Evolutionary conservation across 2,113 vertebrate species (phyloP), one percentile per base, ranked within the genome.

Genomic region (Oreochromis aureus): DNA sequence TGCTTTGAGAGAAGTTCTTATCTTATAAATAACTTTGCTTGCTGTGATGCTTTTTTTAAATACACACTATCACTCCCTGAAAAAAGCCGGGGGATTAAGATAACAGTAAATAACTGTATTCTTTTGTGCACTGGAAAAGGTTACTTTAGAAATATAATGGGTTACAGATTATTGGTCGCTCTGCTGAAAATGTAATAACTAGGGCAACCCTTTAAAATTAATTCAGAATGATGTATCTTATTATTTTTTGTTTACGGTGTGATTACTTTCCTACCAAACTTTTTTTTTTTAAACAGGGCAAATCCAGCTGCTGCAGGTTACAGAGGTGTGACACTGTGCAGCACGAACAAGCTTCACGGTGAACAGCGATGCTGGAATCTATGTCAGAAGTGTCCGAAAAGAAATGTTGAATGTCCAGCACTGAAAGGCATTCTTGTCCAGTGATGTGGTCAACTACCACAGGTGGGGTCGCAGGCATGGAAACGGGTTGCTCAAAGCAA

Each of bases 11-110:
- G 86, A 79, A 89, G 73, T 80, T 83, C 90, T 92, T 92, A 94
- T 92, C 92, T 92, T 84, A 92, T 78, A 95, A 93, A 92, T 92
- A 83, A 92, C 84, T 92, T 76, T 85, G 61, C 86, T 86, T 61
- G 22, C 89, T 87, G 82, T 86, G 89, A 89, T 86, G 89, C 73
- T 69, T 44, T 86, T 87, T 56, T 63, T 63, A 27, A 27, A 53
- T 69, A 18, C 53, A 84, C 56, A 84, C 53, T 89, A 16, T 46
- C 34, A 83, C 22, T n/a, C 10, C 10, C 53, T 82, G 79, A 86
- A 83, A 88, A 80, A 44, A 78, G 87, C 27, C 27, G 46, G 10
- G 53, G 69, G 80, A 90, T 86, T 59, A 76, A 32, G 36, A 90
- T 81, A 69, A 78, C 83, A 89, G 81, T 86, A 85, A 89, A 90